Evolutionary conservation across 2,797 vertebrate species (phyloP), one percentile per base, ranked within the genome.

Genomic region (Dendrocincla tyrannina): DNA sequence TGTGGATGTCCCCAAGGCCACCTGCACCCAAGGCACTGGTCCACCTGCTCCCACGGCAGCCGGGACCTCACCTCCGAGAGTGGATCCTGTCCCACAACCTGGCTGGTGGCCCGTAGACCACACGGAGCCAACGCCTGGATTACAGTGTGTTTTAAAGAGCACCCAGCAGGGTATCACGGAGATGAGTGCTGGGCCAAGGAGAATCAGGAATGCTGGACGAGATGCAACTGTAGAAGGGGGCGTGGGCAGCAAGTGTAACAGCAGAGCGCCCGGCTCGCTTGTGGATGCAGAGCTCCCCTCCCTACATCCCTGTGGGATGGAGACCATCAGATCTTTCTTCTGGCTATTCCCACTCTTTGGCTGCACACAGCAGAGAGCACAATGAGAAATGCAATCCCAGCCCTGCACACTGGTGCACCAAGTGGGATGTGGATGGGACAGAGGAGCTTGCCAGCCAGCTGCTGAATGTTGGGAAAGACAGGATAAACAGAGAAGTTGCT

Each of bases 301-400:
- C 18, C n/a, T 33, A 13, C 0, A 1, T 24, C 62, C 86, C 56
- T 0, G 0, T 4, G 30, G 35, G 9, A 69, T 6, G 5, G 42
- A 12, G 24, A 74, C 60, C 66, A 37, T 27, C 83, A 62, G 18
- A 72, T 13, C 39, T 37, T 52, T 9, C 55, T 83, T 53, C 46
- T 30, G 52, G 8, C 13, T 63, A 62, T 92, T 70, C 64, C 72
- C 39, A 13, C 16, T 50, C 50, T 32, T 46, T 15, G 39, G 33
- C 5, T 41, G 28, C 28, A 47, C 7, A 15, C 84, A 63, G 37
- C 1, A 0, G 28, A 64, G 30, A 70, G 32, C 33, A 73, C 0
- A 0, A 30, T 1, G 28, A 35, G 42, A 82, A 82, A 74, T 2
- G 32, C 44, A 74, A 20, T 11, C 37, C 69, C 52, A 70, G 42